Conservation (phyloP, 2,113 vertebrate species). For the Henicopernis longicauda region DNA sequence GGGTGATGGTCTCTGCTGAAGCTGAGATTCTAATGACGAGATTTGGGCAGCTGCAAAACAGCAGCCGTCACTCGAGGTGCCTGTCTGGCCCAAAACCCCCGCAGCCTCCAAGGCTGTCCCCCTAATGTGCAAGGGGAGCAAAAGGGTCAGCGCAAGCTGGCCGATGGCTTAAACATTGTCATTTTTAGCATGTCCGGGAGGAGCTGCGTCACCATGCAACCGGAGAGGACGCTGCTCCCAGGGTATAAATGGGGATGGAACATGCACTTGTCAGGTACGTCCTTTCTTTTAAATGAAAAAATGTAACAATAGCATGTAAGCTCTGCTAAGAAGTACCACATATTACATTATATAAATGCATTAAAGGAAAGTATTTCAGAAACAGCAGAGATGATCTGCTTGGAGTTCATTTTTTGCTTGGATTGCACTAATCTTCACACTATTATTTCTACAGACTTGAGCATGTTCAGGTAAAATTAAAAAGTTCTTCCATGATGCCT, state of each 20-base stretch:
- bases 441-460: neutral
- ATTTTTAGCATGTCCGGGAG: slow-evolving; percentile 83
- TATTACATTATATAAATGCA: no score
- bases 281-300: neutral
- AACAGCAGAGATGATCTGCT: neutral
- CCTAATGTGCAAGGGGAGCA: neutral
- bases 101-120: neutral
- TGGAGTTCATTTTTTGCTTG: neutral
- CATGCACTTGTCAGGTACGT: slow-evolving; percentile 83
- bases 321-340: neutral
- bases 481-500: neutral
- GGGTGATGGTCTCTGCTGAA: neutral
- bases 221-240: slow-evolving; percentile 80
- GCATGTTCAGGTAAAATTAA: neutral
- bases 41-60: neutral
- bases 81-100: neutral
- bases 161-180: neutral
- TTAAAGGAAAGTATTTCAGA: neutral
- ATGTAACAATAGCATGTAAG: rapidly evolving
- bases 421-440: neutral
- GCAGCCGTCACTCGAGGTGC: neutral
- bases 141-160: neutral
- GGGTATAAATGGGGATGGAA: slow-evolving; percentile 82
- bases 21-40: neutral
- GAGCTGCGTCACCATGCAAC: slow-evolving; percentile 73